phyloP scores from a whole-genome alignment of 2,888 invertebrate genomes.

The Polydrusus pterygomalis region DNA sequence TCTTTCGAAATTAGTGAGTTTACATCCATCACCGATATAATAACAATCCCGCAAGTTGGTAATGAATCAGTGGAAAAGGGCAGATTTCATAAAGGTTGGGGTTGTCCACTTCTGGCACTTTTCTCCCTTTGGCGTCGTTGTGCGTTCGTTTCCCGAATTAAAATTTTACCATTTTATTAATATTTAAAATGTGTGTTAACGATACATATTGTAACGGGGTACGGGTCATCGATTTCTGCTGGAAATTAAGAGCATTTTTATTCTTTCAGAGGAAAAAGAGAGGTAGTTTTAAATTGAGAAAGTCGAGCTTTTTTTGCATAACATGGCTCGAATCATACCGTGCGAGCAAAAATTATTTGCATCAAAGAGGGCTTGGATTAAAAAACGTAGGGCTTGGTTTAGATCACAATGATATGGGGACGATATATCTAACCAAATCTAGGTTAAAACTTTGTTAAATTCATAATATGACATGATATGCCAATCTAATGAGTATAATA shows the following conservation, averaged over 20 bases:
- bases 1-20: slow-evolving; percentile 38
- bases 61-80: slow-evolving; percentile 54
- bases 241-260: not conserved
- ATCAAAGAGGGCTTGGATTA: too few relatives aligned
- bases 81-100: slow-evolving; percentile 53
- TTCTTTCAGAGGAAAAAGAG: not conserved
- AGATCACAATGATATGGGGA: too few relatives aligned
- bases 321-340: too few relatives aligned
- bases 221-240: slow-evolving; percentile 1
- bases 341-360: too few relatives aligned
- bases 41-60: slow-evolving; percentile 52
- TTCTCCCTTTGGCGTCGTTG: slow-evolving; percentile 50
- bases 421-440: too few relatives aligned
- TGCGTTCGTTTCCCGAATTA: slow-evolving; percentile 43
- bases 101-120: slow-evolving; percentile 55
- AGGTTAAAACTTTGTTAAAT: too few relatives aligned
- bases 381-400: too few relatives aligned
- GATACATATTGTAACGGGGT: slow-evolving; percentile 38
- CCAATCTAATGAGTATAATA: too few relatives aligned
- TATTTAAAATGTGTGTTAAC: slow-evolving; percentile 53
- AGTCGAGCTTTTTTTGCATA: too few relatives aligned
- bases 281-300: too few relatives aligned
- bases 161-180: slow-evolving; percentile 46
- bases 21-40: slow-evolving; percentile 51
- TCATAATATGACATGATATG: too few relatives aligned